A percentile compares a stretch with the other conserved stretches of the same genome.
Evolutionary conservation across 2,113 vertebrate species (phyloP).

Genomic region (Calidris pugnax): DNA sequence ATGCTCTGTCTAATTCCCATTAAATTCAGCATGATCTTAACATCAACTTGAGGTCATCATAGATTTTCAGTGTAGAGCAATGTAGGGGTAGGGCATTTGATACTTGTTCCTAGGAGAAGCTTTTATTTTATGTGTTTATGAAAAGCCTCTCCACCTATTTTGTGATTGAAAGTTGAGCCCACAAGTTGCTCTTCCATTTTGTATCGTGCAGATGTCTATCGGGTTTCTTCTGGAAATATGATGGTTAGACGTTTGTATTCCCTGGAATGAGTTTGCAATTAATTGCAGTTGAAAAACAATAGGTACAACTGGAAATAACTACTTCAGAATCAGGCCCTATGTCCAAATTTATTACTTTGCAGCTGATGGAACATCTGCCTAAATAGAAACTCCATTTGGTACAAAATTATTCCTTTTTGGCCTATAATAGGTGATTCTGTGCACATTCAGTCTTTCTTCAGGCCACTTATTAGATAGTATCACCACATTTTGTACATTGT

Average conservation of each 20-base stretch:
- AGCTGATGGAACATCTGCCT: not conserved
- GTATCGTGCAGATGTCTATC: not conserved
- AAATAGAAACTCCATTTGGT: not conserved
- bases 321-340: not conserved
- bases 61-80: not conserved
- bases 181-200: not conserved
- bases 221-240: not conserved
- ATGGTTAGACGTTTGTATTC: not conserved
- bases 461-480: not conserved
- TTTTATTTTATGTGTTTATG: not conserved
- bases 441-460: not conserved
- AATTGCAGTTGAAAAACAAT: not conserved
- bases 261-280: not conserved
- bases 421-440: not conserved
- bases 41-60: not conserved
- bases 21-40: not conserved
- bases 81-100: not conserved
- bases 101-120: not conserved
- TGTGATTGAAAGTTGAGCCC: not conserved
- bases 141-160: not conserved
- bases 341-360: not conserved
- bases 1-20: not conserved
- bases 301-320: not conserved
- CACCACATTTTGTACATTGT: not conserved
- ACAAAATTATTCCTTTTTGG: not conserved